phyloP scores from a whole-genome alignment of 2,797 vertebrate species.

The Sebastes trivittatus region DNA sequence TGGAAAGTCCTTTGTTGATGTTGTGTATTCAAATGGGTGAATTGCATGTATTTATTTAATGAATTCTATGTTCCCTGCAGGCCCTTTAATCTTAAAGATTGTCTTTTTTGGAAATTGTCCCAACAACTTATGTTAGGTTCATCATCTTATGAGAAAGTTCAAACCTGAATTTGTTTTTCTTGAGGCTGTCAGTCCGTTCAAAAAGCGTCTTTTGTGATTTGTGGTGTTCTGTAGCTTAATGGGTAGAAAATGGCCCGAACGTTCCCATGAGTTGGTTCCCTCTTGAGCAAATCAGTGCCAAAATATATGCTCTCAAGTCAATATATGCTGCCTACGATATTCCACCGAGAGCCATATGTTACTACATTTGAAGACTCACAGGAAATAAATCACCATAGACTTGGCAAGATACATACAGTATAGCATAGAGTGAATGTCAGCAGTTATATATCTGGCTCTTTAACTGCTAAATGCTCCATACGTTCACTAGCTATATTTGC shows the following conservation, averaged over 20 bases:
- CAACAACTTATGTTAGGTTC: neutral
- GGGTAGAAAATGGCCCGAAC: neutral
- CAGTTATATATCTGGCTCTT: neutral
- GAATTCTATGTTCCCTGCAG: neutral
- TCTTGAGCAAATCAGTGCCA: neutral
- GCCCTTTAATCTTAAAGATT: neutral
- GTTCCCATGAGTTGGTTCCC: neutral
- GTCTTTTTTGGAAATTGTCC: neutral
- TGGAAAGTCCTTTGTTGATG: slow-evolving; percentile 38
- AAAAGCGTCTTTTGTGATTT: neutral
- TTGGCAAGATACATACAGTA: neutral
- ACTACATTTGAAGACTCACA: neutral
- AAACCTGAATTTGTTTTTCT: neutral
- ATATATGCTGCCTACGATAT: neutral
- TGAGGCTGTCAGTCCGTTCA: neutral
- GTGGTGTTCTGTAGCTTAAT: neutral
- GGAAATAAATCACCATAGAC: neutral
- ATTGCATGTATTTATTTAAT: neutral
- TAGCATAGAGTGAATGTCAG: neutral
- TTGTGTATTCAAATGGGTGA: neutral
- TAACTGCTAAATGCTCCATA: neutral
- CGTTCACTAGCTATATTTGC: neutral
- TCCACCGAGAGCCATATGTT: neutral
- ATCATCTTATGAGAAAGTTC: neutral
- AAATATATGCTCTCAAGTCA: neutral